These are phyloP conservation scores for Caenorhabditis sinica DNA, from an alignment of 2,888 invertebrate species.

Conservation along the genomic window DNA sequence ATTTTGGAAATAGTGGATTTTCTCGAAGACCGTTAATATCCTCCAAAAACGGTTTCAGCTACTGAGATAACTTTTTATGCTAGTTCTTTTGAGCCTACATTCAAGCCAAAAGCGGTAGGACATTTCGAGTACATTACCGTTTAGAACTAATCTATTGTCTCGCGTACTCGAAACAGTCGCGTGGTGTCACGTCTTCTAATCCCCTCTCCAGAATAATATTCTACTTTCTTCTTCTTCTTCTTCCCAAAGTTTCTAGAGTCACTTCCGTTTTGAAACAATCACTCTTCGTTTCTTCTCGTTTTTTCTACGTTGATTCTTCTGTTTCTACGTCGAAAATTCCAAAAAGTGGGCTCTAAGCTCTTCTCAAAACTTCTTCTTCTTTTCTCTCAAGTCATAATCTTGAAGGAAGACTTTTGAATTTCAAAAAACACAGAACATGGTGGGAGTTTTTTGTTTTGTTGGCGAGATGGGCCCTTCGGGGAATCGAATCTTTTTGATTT, in stretches of 20 bases:
- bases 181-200: conserved; percentile 33
- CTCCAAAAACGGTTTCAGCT: too few species aligned
- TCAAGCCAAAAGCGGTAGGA: too few species aligned
- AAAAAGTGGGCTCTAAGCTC: conserved; percentile 6
- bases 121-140: too few species aligned
- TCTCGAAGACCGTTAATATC: too few species aligned
- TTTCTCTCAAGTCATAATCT: conserved; percentile 36
- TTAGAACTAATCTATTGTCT: neutral
- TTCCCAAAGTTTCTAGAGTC: neutral
- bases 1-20: too few species aligned
- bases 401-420: conserved; percentile 16
- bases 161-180: conserved; percentile 8
- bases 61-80: too few species aligned
- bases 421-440: conserved; percentile 28
- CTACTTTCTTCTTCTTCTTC: neutral
- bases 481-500: conserved; percentile 15
- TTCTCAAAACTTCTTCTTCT: conserved; percentile 5
- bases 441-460: conserved; percentile 23
- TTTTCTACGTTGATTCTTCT: conserved; percentile 15
- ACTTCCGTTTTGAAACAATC: conserved; percentile 38
- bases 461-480: neutral
- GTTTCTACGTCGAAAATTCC: conserved; percentile 17
- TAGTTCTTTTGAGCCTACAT: too few species aligned
- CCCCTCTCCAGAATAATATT: conserved; percentile 18
- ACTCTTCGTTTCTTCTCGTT: conserved; percentile 28